Percentiles rank a stretch among this genome's conserved stretches.
phyloP scores from a whole-genome alignment of 1,140 invertebrate genomes.

The Orius insidiosus region DNA sequence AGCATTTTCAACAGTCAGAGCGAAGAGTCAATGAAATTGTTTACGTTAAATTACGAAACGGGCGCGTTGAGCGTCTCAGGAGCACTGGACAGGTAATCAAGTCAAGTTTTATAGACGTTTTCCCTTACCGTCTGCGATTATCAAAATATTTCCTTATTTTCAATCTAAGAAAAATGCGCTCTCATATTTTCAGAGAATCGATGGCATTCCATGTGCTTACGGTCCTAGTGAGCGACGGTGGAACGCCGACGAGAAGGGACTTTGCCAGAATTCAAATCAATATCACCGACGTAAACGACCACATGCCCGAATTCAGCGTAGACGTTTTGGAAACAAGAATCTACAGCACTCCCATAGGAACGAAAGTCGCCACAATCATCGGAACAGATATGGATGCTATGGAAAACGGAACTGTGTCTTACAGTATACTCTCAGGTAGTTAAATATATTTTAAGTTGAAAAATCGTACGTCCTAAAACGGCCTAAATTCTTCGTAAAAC shows the following conservation, averaged over 20 bases:
- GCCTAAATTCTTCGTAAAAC: too few species aligned
- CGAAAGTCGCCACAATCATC: slow-evolving; percentile 47
- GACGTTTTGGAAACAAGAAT: slow-evolving; percentile 54
- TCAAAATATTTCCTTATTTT: not conserved
- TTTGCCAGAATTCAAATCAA: slow-evolving; percentile 63
- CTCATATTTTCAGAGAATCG: slow-evolving; percentile 38
- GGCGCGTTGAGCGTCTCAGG: slow-evolving; percentile 50
- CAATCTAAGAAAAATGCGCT: not conserved
- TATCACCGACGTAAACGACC: slow-evolving; percentile 78
- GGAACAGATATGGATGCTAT: slow-evolving; percentile 67
- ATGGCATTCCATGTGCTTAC: slow-evolving; percentile 67
- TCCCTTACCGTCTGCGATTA: not conserved
- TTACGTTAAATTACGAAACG: slow-evolving; percentile 57
- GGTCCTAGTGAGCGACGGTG: slow-evolving; percentile 76
- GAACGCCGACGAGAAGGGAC: slow-evolving; percentile 66
- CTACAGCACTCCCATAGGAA: slow-evolving; percentile 52
- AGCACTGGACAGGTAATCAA: slow-evolving; percentile 40
- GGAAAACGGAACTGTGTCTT: slow-evolving; percentile 57
- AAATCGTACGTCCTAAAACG: too few species aligned
- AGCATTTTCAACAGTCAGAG: slow-evolving; percentile 57
- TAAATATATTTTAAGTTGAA: too few species aligned
- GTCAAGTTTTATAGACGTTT: not conserved
- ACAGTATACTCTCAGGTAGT: slow-evolving; percentile 60
- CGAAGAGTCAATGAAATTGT: slow-evolving; percentile 47
- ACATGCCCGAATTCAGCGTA: slow-evolving; percentile 61